Base-by-base conservation (phyloP, 2,113 vertebrate genomes). In the Corapipo altera region DNA sequence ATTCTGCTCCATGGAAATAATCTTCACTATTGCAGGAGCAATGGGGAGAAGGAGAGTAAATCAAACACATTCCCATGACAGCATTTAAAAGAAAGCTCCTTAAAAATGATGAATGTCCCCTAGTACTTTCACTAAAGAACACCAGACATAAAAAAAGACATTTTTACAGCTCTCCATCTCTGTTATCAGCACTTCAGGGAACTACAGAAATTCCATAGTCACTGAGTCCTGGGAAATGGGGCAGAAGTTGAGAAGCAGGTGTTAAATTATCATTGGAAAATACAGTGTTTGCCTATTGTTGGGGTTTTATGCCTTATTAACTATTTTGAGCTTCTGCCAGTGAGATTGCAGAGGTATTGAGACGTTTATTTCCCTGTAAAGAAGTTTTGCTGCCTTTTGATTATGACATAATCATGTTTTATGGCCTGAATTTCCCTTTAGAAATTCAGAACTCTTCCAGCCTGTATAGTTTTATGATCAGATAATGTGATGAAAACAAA, bases 91-190 rank as follows among this genome's bases (percentile, higher is more conserved):
- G 32, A 91, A 89, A 94, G 18, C 43, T 80, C 27, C 80, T 94
- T 95, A 94, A 94, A 96, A 94, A 94, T 93, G 75, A 97, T 96
- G 5, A 80, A 96, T 96, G 51, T 73, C 33, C 48, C 75, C 79
- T 71, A 95, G 22, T 88, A 58, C 77, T 91, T 97, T 59, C 39
- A 43, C 66, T 97, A 94, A 97, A 96, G 88, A 96, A 92, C 58
- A 88, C 78, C 93, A 97, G 95, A 83, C 91, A 37, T 48, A 62
- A 86, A 81, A 67, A 70, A 64, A 17, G 95, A 92, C 88, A 57
- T 91, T 97, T 97, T 97, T 97, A 96, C 64, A 91, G 32, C 79
- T 90, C 62, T 46, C 41, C 23, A 12, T 85, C 69, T 96, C 91
- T 92, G 55, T 92, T 96, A 96, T 94, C 96, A 93, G 85, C 70